These are phyloP conservation scores for Rallus crepitans DNA, from an alignment of 2,797 vertebrate species.

Conservation along the genomic window DNA sequence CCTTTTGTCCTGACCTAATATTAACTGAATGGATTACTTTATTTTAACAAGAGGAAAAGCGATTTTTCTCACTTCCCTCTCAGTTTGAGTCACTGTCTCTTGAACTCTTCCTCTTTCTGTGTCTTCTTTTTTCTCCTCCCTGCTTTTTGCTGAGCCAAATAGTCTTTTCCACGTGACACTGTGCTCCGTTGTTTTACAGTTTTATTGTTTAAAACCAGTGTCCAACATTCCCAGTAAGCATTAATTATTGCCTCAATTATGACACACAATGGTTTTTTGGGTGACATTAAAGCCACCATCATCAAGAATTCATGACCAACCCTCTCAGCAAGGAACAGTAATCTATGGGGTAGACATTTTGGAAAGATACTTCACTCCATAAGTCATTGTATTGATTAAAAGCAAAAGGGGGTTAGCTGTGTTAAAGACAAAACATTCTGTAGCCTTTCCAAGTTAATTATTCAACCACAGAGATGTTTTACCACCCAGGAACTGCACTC, in stretches of 20 bases:
- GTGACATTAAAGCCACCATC: conserved; percentile 27
- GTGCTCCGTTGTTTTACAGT: not conserved
- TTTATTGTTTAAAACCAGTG: conserved; percentile 39
- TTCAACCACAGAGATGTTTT: conserved; percentile 29
- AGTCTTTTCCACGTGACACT: not conserved
- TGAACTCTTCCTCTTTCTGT: not conserved
- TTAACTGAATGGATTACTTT: conserved; percentile 6
- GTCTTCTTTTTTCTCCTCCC: not conserved
- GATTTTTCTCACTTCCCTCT: conserved; percentile 54
- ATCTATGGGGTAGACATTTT: conserved; percentile 27
- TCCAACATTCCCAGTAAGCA: conserved; percentile 14
- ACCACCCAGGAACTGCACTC: conserved; percentile 42
- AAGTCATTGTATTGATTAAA: conserved; percentile 37
- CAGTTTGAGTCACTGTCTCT: not conserved
- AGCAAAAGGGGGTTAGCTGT: conserved; percentile 10
- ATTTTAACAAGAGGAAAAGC: conserved; percentile 51
- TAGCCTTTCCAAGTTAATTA: conserved; percentile 41
- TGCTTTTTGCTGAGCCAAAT: not conserved
- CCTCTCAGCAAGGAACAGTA: conserved; percentile 3
- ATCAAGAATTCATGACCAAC: not conserved
- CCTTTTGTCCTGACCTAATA: conserved; percentile 59
- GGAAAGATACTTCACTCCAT: not conserved
- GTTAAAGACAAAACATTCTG: conserved; percentile 41
- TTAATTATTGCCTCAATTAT: conserved; percentile 34
- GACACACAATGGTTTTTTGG: not conserved